Conservation (phyloP, 2,888 invertebrate species). For the Siphonodentalium dalli region DNA sequence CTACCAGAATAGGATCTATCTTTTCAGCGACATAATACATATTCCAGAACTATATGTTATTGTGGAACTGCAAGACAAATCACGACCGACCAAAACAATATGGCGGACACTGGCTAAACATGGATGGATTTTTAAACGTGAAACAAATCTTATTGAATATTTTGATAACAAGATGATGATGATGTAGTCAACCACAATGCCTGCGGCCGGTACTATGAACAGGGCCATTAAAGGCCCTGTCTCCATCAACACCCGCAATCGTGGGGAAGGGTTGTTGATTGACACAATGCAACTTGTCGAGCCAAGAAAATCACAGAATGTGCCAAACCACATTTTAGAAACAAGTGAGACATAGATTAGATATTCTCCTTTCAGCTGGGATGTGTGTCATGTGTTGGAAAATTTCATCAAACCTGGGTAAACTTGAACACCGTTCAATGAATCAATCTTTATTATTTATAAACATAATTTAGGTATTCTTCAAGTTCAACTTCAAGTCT, state of each 20-base stretch:
- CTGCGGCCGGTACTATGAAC: conserved; percentile 33
- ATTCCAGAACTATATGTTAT: not conserved
- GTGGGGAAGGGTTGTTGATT: conserved; percentile 37
- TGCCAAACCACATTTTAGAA: conserved; percentile 53
- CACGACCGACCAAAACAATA: not conserved
- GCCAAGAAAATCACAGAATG: conserved; percentile 42
- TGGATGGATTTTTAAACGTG: too few relatives aligned
- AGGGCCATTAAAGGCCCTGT: conserved; percentile 32
- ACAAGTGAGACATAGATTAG: conserved; percentile 39
- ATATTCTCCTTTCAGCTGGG: not conserved
- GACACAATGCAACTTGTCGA: conserved; percentile 57
- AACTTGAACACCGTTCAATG: too few relatives aligned
- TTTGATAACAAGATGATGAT: too few relatives aligned
- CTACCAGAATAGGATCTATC: too few relatives aligned
- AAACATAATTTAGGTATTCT: not conserved
- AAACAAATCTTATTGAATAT: too few relatives aligned
- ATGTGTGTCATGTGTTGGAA: not conserved
- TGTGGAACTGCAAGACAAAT: not conserved
- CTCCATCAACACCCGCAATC: conserved; percentile 21
- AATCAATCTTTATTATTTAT: too few relatives aligned
- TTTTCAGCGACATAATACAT: not conserved
- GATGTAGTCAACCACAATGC: too few relatives aligned
- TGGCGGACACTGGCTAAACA: too few relatives aligned
- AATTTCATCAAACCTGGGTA: not conserved
- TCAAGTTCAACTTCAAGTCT: not conserved